phyloP scores from a whole-genome alignment of 2,888 invertebrate species.

The Rhimphoctona megacephalus region DNA sequence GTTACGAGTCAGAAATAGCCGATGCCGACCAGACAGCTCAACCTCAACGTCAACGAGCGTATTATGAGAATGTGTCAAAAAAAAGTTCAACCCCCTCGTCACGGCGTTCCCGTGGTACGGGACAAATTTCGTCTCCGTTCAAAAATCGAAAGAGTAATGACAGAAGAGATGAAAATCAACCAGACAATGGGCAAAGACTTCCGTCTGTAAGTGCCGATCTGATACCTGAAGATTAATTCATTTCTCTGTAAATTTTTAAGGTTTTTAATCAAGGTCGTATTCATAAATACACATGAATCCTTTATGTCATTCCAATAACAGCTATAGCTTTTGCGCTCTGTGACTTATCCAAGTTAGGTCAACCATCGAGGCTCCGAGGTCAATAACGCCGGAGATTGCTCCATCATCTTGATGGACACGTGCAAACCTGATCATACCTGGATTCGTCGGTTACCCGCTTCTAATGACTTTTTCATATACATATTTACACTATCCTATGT shows the following conservation, averaged over 20 bases:
- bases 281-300: constrained; percentile 21
- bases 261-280: constrained; percentile 49
- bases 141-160: constrained; percentile 3
- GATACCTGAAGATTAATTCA: not conserved
- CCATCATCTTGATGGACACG: not conserved
- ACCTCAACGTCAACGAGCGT: constrained; percentile 33
- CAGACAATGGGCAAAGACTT: constrained; percentile 27
- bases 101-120: constrained; percentile 29
- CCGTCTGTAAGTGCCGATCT: not conserved
- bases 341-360: constrained; percentile 22
- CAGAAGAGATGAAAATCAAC: not conserved
- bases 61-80: constrained; percentile 23
- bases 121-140: constrained; percentile 40
- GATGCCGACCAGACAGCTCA: constrained; percentile 31
- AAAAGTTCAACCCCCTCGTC: not conserved
- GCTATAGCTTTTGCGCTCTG: not conserved
- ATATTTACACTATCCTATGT: not conserved
- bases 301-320: constrained; percentile 15
- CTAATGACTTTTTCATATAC: not conserved
- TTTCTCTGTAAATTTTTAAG: constrained; percentile 11
- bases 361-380: constrained; percentile 26
- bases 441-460: constrained; percentile 30
- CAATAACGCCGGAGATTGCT: constrained; percentile 38
- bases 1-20: not conserved
- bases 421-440: constrained; percentile 32